A percentile compares a stretch with the other conserved stretches of the same genome.
Conservation (phyloP, 1,140 invertebrate genomes). For the Drosophila cardini region DNA sequence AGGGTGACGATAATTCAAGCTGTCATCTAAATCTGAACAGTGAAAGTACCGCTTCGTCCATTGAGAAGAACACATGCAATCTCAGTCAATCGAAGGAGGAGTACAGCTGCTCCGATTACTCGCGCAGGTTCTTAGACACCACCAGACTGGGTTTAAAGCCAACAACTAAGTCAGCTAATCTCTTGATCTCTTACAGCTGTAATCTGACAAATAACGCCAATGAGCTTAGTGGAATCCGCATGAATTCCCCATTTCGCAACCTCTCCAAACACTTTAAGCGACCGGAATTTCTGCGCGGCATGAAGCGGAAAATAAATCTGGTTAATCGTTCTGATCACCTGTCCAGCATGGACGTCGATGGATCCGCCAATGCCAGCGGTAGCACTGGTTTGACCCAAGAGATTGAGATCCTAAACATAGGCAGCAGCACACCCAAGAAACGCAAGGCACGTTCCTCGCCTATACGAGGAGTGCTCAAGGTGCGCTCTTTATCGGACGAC, state of each 20-base stretch:
- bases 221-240: slow-evolving; percentile 77
- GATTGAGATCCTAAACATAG: slow-evolving; percentile 87
- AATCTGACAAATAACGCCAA: slow-evolving; percentile 76
- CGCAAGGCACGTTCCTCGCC: slow-evolving; percentile 86
- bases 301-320: slow-evolving; percentile 87
- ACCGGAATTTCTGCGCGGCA: slow-evolving; percentile 84
- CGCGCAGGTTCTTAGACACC: slow-evolving; percentile 55
- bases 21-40: slow-evolving; percentile 71
- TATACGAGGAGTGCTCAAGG: slow-evolving; percentile 86
- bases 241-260: slow-evolving; percentile 81
- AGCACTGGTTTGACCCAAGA: slow-evolving; percentile 89
- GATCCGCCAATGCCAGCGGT: slow-evolving; percentile 77
- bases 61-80: slow-evolving; percentile 76
- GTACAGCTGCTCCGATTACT: slow-evolving; percentile 80
- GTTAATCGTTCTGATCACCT: slow-evolving; percentile 81
- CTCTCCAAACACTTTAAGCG: slow-evolving; percentile 80
- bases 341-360: slow-evolving; percentile 70
- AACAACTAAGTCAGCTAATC: neutral
- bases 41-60: slow-evolving; percentile 78
- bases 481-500: slow-evolving; percentile 81
- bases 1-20: slow-evolving; percentile 72
- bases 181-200: slow-evolving; percentile 52
- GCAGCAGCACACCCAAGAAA: slow-evolving; percentile 84
- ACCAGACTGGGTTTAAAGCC: neutral
- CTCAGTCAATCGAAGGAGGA: slow-evolving; percentile 79